A percentile compares a stretch with the other conserved stretches of the same genome.
Evolutionary conservation across 1,140 invertebrate species (phyloP).

Genomic region (Dendroctonus ponderosae): DNA sequence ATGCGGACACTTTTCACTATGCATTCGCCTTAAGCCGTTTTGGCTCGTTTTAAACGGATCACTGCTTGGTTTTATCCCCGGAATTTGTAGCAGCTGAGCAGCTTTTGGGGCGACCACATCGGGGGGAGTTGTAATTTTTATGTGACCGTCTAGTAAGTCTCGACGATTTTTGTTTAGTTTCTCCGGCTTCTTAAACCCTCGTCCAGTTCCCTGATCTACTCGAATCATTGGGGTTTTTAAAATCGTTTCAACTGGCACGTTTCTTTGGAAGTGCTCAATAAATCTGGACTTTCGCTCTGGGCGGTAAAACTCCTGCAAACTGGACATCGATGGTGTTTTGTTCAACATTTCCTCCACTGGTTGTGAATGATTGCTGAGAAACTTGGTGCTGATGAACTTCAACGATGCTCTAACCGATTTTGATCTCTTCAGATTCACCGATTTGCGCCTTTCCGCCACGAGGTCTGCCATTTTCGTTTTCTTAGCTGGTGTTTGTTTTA

Average conservation of each 20-base stretch:
- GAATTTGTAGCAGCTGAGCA: slow-evolving; percentile 58
- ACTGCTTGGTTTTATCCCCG: slow-evolving; percentile 38
- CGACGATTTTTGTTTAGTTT: slow-evolving; percentile 29
- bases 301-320: slow-evolving; percentile 48
- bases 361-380: slow-evolving; percentile 53
- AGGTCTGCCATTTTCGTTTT: slow-evolving; percentile 41
- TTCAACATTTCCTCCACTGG: slow-evolving; percentile 36
- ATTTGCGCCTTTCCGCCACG: slow-evolving; percentile 39
- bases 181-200: slow-evolving; percentile 37
- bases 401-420: slow-evolving; percentile 71
- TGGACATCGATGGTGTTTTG: slow-evolving; percentile 50
- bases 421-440: slow-evolving; percentile 53
- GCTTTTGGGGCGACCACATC: slow-evolving; percentile 59
- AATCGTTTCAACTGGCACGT: slow-evolving; percentile 43
- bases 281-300: background rate
- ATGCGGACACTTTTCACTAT: slow-evolving; percentile 22
- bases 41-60: slow-evolving; percentile 39
- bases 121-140: slow-evolving; percentile 46
- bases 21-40: slow-evolving; percentile 7
- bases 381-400: slow-evolving; percentile 60
- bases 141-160: slow-evolving; percentile 26
- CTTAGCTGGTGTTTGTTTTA: slow-evolving; percentile 1
- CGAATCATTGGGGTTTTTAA: slow-evolving; percentile 56
- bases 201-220: slow-evolving; percentile 13
- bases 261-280: slow-evolving; percentile 2